phyloP scores from a whole-genome alignment of 2,113 vertebrate species.

The Cyphomyrus discorhynchus region DNA sequence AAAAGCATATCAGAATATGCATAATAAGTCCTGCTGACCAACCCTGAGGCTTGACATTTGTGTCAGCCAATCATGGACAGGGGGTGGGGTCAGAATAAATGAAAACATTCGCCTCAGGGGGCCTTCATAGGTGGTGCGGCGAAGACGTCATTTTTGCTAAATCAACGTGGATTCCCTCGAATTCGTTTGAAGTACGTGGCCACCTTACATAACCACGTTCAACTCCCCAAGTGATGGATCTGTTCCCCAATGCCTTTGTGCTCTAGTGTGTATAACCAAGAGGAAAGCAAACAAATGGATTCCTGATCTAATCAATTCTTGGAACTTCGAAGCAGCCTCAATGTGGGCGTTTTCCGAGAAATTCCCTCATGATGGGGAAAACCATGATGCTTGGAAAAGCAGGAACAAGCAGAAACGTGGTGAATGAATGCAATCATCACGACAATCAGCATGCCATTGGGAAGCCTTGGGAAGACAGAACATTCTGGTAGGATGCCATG shows the following conservation, averaged over 20 bases:
- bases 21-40: not conserved
- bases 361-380: not conserved
- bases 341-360: not conserved
- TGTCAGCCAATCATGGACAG: not conserved
- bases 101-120: not conserved
- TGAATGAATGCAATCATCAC: not conserved
- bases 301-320: not conserved
- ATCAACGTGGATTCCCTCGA: not conserved
- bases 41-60: not conserved
- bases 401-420: not conserved
- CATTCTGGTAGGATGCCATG: not conserved
- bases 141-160: not conserved
- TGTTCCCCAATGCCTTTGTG: not conserved
- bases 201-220: not conserved
- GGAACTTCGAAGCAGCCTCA: not conserved
- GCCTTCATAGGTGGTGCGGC: not conserved
- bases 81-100: not conserved
- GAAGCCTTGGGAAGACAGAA: not conserved
- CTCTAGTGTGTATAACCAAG: not conserved
- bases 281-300: not conserved
- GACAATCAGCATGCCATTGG: not conserved
- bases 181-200: not conserved
- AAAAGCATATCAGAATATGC: not conserved
- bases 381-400: not conserved
- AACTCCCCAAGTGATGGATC: not conserved